Evolutionary conservation across 2,113 vertebrate genomes (phyloP), one percentile per base, ranked within the genome.

Genomic region (Campylorhamphus procurvoides): DNA sequence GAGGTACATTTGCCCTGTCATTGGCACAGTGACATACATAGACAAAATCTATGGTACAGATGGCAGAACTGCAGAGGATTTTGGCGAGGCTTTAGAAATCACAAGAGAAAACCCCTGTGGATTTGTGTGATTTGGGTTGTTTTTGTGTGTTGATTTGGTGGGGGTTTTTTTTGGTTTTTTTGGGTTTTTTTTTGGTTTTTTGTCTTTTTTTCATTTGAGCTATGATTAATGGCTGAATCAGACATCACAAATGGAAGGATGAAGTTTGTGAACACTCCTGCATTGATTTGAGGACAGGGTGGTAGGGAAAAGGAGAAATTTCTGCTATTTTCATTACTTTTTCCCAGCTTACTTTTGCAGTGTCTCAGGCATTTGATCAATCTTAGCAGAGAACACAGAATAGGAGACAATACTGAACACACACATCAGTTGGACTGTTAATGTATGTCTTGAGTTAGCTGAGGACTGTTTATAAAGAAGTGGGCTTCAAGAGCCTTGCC

Each of bases 401-500:
- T 17, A 75, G 25, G 31, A 84, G 62, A 56, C 27, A 58, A 29
- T 29, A 67, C 22, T 82, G 86, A 40, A 68, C 1, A 66, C 18
- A 44, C 50, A 24, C 16, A 27, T 40, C 18, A 8, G 10, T 4
- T 64, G 49, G 59, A 50, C n/a, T 84, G 44, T 68, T 76, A 28
- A 40, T 18, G 3, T 29, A 31, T 49, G 52, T 29, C 27, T 13
- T 72, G 40, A 39, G 33, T 37, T 69, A 73, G 29, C 9, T 60
- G 58, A 58, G 28, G 17, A 13, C 10, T 79, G 15, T 89, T 91
- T 72, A 29, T 33, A 46, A 79, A 49, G n/a, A 55, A 55, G 6
- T 28, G n/a, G 19, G 19, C 8, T 46, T 23, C 35, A 46, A 69
- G 77, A 66, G 7, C 16, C n/a, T 56, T 0, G 0, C 20, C 17